Evolutionary conservation across 2,888 invertebrate species (phyloP).

Genomic region (Dorcus parallelipipedus): DNA sequence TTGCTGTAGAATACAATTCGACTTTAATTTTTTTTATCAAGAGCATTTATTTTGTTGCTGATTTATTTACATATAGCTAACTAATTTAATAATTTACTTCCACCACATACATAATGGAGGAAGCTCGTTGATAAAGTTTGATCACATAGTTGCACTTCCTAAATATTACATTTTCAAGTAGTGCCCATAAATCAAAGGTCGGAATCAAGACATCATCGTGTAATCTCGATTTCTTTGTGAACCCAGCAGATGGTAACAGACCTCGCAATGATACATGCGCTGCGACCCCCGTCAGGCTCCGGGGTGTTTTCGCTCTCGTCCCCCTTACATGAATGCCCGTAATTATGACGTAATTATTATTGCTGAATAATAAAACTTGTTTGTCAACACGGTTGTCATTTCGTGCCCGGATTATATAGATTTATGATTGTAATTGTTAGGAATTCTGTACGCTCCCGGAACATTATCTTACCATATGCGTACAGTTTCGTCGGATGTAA

Average conservation of each 20-base stretch:
- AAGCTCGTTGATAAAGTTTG: no score
- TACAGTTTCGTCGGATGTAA: background rate
- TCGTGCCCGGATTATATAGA: conserved; percentile 16
- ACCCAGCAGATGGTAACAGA: conserved; percentile 2
- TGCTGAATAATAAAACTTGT: conserved; percentile 30
- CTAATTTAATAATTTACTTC: no score
- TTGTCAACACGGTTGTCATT: conserved; percentile 31
- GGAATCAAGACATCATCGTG: conserved; percentile 1
- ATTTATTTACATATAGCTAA: no score
- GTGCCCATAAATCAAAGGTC: background rate
- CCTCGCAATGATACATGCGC: background rate
- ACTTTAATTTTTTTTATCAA: no score
- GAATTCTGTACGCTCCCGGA: background rate
- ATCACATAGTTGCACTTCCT: no score
- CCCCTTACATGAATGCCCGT: conserved; percentile 18
- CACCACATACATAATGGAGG: no score
- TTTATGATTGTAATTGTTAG: conserved; percentile 14
- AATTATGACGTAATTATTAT: conserved; percentile 32
- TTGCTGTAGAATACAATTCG: no score
- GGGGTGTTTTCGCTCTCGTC: conserved; percentile 4
- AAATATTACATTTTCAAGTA: no score
- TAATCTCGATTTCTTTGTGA: conserved; percentile 5
- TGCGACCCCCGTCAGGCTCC: background rate
- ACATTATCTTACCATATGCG: background rate
- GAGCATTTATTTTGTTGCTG: no score